A percentile compares a stretch with the other conserved stretches of the same genome.
Conservation (phyloP, 2,113 vertebrate species). For the Pyxicephalus adspersus region DNA sequence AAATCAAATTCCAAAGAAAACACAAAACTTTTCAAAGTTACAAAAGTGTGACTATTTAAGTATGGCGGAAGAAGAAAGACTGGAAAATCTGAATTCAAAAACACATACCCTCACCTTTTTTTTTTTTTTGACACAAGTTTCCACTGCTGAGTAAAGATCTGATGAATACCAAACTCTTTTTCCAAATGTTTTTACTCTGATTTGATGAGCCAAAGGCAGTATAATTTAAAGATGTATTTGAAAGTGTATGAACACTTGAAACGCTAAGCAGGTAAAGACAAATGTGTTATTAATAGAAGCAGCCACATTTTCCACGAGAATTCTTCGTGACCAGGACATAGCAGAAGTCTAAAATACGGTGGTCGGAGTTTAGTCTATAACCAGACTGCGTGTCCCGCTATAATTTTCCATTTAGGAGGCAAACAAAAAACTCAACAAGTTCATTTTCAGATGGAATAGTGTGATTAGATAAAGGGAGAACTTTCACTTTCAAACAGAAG, state of each 20-base stretch:
- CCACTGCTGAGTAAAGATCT: neutral
- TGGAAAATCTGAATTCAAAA: slow-evolving; percentile 13
- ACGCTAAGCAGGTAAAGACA: slow-evolving; percentile 36
- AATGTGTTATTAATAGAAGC: slow-evolving; percentile 28
- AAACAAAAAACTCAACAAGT: neutral
- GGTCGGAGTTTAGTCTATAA: slow-evolving; percentile 18
- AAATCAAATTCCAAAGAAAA: neutral
- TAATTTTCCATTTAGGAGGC: neutral
- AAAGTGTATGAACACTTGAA: slow-evolving; percentile 21
- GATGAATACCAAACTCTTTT: slow-evolving; percentile 1
- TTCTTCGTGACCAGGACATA: neutral
- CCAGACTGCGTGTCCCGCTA: neutral
- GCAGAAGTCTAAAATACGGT: neutral
- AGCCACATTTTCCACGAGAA: neutral
- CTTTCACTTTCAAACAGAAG: too few relatives aligned
- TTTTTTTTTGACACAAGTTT: neutral
- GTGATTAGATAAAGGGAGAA: neutral
- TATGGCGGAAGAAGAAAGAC: neutral
- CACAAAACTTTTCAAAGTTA: neutral
- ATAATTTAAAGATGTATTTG: neutral
- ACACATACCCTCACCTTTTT: neutral
- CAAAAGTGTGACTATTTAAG: neutral
- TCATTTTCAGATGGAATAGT: neutral
- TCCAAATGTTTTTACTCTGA: slow-evolving; percentile 2
- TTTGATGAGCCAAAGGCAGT: slow-evolving; percentile 25